These are phyloP conservation scores for Nemurella pictetii DNA, from an alignment of 2,888 invertebrate species.

Conservation along the genomic window DNA sequence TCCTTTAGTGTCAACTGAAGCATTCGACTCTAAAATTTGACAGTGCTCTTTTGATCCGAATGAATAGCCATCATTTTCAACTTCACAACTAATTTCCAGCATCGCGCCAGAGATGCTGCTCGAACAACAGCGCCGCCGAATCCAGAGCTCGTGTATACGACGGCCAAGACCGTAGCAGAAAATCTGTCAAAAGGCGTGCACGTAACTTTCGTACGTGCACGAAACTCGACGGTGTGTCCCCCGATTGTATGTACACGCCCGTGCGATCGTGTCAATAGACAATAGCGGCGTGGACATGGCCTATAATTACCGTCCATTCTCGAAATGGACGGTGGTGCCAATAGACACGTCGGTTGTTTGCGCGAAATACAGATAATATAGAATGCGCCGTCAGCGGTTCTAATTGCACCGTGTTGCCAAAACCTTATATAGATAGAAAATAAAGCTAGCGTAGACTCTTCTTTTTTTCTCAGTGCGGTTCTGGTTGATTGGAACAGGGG, in stretches of 20 bases:
- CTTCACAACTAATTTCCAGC: no score
- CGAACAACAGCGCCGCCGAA: no score
- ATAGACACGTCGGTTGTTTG: background rate
- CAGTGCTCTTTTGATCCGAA: no score
- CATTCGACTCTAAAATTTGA: no score
- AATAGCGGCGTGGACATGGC: background rate
- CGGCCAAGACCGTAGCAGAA: no score
- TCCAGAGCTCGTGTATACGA: no score
- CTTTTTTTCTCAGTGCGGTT: background rate
- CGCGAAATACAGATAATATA: background rate
- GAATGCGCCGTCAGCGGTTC: background rate
- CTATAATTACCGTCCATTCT: background rate
- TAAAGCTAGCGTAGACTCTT: background rate
- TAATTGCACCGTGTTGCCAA: background rate
- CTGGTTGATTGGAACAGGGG: background rate
- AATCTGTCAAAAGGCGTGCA: background rate
- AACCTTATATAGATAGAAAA: background rate
- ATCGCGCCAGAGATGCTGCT: no score
- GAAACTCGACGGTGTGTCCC: no score
- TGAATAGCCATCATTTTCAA: no score
- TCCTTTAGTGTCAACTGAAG: no score
- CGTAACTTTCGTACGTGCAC: background rate
- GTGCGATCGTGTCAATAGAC: background rate
- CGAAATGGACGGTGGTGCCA: background rate
- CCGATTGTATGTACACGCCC: no score